These are phyloP conservation scores for Pyrocoelia pectoralis DNA, from an alignment of 2,888 invertebrate species.

Conservation along the genomic window DNA sequence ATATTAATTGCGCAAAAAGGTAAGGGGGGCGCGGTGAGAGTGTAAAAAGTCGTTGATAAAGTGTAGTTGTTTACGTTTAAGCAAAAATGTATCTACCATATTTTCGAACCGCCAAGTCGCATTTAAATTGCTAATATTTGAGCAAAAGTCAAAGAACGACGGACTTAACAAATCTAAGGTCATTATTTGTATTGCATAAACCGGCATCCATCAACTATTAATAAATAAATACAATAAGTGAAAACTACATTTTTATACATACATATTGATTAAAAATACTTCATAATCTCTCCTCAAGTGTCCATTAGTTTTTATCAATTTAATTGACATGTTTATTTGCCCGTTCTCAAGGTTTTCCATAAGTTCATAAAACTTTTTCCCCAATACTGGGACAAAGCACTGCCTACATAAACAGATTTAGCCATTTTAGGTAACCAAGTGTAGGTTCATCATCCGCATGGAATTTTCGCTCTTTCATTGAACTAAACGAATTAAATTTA, in stretches of 20 bases:
- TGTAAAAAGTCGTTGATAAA: no score
- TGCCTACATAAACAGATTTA: slow-evolving; percentile 3
- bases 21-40: no score
- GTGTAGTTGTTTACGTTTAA: no score
- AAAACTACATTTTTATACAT: not conserved
- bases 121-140: slow-evolving; percentile 8
- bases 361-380: slow-evolving; percentile 9
- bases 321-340: not conserved
- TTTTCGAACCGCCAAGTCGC: no score
- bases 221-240: not conserved
- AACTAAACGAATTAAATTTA: not conserved
- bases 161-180: not conserved
- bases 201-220: no score
- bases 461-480: slow-evolving; percentile 4
- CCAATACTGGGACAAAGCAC: slow-evolving; percentile 5
- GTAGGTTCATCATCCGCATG: slow-evolving; percentile 10
- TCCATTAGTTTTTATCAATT: not conserved
- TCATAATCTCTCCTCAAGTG: not conserved
- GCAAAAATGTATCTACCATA: no score
- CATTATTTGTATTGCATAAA: not conserved
- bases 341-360: slow-evolving; percentile 1
- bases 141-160: slow-evolving; percentile 2
- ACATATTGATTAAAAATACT: not conserved
- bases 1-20: no score
- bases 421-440: slow-evolving; percentile 1